Evolutionary conservation across 2,113 vertebrate genomes (phyloP).

Genomic region (Xerus inauris): DNA sequence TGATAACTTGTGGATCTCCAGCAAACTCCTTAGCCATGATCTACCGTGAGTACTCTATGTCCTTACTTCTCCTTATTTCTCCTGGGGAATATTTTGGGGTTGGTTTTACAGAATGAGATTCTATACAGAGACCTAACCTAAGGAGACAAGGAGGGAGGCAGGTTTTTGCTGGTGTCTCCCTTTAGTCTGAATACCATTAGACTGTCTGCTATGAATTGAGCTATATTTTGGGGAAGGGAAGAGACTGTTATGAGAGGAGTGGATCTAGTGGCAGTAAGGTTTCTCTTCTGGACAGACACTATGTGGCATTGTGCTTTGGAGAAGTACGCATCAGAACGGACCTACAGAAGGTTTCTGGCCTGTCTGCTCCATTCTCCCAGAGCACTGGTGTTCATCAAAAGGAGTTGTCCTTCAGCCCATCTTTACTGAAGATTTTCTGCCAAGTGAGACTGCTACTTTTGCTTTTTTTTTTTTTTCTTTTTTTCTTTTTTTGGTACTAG

Average conservation of each 20-base stretch:
- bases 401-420: slow-evolving; percentile 87
- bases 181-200: background rate
- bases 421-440: slow-evolving; percentile 90
- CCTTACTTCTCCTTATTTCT: background rate
- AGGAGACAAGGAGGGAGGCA: background rate
- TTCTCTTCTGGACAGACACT: slow-evolving; percentile 87
- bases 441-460: slow-evolving; percentile 88
- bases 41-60: slow-evolving; percentile 91
- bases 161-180: slow-evolving; percentile 1
- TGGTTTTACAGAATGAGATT: slow-evolving; percentile 27
- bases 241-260: background rate
- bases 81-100: slow-evolving; percentile 31
- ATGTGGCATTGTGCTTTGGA: slow-evolving; percentile 94
- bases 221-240: background rate
- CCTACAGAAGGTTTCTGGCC: slow-evolving; percentile 86
- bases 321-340: slow-evolving; percentile 94
- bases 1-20: slow-evolving; percentile 96
- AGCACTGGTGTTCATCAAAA: slow-evolving; percentile 66
- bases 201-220: background rate
- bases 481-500: no score
- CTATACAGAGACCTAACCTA: background rate
- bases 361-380: slow-evolving; percentile 51
- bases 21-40: slow-evolving; percentile 94
- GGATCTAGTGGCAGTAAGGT: background rate
- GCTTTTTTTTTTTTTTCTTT: no score